These are phyloP conservation scores for Halcyon senegalensis DNA, from an alignment of 2,113 vertebrate species.

Conservation along the genomic window DNA sequence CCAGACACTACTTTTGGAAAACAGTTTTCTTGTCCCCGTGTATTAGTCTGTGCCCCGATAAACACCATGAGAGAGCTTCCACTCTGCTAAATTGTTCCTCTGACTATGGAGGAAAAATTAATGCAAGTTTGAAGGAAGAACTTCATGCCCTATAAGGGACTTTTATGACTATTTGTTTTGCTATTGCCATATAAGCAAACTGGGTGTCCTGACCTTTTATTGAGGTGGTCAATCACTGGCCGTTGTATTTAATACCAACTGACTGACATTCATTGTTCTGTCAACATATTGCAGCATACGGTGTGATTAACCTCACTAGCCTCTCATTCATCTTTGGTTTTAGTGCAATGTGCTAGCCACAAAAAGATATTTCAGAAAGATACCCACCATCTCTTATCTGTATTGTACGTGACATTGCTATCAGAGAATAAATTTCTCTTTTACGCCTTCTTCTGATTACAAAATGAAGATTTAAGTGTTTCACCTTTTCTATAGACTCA, in stretches of 20 bases:
- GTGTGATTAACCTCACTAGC: constrained; percentile 21
- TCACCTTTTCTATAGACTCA: neutral
- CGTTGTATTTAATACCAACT: constrained; percentile 30
- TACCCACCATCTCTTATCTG: neutral
- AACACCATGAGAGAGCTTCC: neutral
- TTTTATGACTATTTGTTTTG: constrained; percentile 24
- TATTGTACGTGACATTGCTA: neutral
- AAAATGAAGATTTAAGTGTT: constrained; percentile 40
- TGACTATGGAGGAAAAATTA: neutral
- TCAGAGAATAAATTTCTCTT: neutral
- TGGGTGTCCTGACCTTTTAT: neutral
- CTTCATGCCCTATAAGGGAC: neutral
- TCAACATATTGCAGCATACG: neutral
- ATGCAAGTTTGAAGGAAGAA: neutral
- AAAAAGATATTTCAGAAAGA: constrained; percentile 18
- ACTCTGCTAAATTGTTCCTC: neutral
- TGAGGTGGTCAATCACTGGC: constrained; percentile 30
- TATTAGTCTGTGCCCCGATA: neutral
- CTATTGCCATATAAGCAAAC: constrained; percentile 9
- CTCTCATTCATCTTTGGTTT: constrained; percentile 9
- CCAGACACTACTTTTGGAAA: neutral
- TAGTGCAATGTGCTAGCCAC: neutral
- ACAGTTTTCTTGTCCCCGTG: fast-evolving
- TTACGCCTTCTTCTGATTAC: neutral
- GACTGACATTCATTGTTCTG: constrained; percentile 29